Evolutionary conservation across 2,113 vertebrate genomes (phyloP).

Genomic region (Procapra przewalskii): DNA sequence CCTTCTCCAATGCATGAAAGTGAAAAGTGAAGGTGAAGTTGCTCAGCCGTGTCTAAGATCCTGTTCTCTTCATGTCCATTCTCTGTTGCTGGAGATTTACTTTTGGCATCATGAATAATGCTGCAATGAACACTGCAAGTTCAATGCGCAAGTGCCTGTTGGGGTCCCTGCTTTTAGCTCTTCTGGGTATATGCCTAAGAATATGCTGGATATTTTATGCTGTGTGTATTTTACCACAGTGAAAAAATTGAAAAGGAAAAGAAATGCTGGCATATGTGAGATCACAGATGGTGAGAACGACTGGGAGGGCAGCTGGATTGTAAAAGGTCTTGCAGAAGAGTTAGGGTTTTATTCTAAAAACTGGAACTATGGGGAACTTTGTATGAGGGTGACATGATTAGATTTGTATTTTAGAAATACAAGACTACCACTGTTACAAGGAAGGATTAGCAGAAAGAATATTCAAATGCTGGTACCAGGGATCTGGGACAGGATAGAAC

Average conservation of each 20-base stretch:
- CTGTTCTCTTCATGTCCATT: too few relatives aligned
- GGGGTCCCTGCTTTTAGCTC: not conserved
- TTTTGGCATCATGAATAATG: not conserved
- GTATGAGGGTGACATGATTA: not conserved
- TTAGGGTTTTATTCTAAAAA: not conserved
- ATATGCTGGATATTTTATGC: not conserved
- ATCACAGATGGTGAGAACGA: not conserved
- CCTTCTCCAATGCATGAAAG: too few relatives aligned
- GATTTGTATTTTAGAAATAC: not conserved
- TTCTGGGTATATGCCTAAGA: not conserved
- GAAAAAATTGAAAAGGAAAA: not conserved
- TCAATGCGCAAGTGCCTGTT: too few relatives aligned
- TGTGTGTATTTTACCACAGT: not conserved
- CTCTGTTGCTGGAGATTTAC: not conserved
- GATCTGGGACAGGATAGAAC: not conserved
- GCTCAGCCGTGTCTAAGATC: not conserved
- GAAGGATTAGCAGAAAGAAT: not conserved
- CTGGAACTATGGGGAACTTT: not conserved
- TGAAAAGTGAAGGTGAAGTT: too few relatives aligned
- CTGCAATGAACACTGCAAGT: not conserved
- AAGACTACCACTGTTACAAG: not conserved
- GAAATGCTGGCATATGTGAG: not conserved
- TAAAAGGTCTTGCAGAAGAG: not conserved
- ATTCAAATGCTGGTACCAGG: too few relatives aligned
- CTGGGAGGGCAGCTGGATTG: not conserved